Evolutionary conservation across 2,888 invertebrate species (phyloP).

Genomic region (Macropis europaea): DNA sequence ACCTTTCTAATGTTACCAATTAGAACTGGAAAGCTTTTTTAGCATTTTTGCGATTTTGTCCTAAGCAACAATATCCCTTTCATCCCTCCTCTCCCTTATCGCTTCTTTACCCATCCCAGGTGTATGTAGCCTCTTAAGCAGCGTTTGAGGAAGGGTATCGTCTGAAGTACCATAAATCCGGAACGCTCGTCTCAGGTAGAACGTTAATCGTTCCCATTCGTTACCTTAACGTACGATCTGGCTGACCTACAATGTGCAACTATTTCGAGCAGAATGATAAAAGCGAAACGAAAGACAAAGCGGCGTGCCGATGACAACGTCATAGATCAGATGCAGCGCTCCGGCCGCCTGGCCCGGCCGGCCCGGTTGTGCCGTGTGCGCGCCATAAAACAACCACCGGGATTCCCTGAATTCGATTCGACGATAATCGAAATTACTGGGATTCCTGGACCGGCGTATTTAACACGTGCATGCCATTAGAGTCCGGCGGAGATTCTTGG

Average conservation of each 20-base stretch:
- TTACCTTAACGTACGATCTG: conserved; percentile 28
- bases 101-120: too few relatives aligned
- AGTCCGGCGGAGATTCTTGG: conserved; percentile 27
- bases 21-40: too few relatives aligned
- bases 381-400: conserved; percentile 49
- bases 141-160: too few relatives aligned
- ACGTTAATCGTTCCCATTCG: conserved; percentile 25
- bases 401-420: conserved; percentile 60
- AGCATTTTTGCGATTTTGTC: too few relatives aligned
- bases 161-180: not conserved
- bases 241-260: conserved; percentile 4
- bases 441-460: conserved; percentile 66
- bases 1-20: too few relatives aligned
- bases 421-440: conserved; percentile 70
- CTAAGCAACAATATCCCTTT: too few relatives aligned
- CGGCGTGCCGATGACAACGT: conserved; percentile 4
- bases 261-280: not conserved
- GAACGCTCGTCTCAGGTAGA: not conserved
- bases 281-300: conserved; percentile 7
- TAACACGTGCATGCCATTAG: conserved; percentile 44
- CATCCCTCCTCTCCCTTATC: too few relatives aligned
- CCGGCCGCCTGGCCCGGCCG: too few relatives aligned
- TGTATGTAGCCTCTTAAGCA: too few relatives aligned
- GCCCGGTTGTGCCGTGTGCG: conserved; percentile 9
- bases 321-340: conserved; percentile 32